Evolutionary conservation across 2,888 invertebrate species (phyloP).

Genomic region (Eudemis profundana): DNA sequence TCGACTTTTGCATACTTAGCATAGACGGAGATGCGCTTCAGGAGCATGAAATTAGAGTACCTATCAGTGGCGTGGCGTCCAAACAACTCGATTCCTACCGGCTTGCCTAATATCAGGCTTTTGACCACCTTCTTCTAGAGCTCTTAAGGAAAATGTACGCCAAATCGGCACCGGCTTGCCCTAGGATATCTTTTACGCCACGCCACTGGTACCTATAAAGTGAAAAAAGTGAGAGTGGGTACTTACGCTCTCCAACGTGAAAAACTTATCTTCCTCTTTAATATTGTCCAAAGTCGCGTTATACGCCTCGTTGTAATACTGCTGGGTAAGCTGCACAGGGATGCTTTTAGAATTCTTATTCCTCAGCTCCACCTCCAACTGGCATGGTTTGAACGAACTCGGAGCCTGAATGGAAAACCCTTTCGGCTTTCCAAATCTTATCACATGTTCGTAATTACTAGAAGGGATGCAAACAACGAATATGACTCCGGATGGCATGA

Average conservation of each 20-base stretch:
- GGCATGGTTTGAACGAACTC: slow-evolving; percentile 59
- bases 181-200: too few relatives aligned
- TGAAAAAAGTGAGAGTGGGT: background rate
- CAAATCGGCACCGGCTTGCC: too few relatives aligned
- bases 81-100: background rate
- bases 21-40: too few relatives aligned
- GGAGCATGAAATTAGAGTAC: background rate
- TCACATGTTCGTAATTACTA: slow-evolving; percentile 87
- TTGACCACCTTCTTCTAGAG: too few relatives aligned
- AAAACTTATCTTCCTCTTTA: slow-evolving; percentile 79
- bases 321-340: slow-evolving; percentile 74
- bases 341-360: slow-evolving; percentile 73
- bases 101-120: too few relatives aligned
- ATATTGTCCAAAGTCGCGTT: slow-evolving; percentile 69
- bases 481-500: slow-evolving; percentile 87
- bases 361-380: slow-evolving; percentile 70
- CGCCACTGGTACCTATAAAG: too few relatives aligned
- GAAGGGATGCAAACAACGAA: slow-evolving; percentile 89
- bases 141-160: too few relatives aligned
- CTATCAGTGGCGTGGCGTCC: background rate
- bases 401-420: slow-evolving; percentile 60
- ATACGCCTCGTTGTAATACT: slow-evolving; percentile 71
- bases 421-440: slow-evolving; percentile 81
- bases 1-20: too few relatives aligned
- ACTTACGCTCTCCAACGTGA: slow-evolving; percentile 89